These are phyloP conservation scores for Brachionus sp. DNA, from an alignment of 1,140 invertebrate species.

Conservation along the genomic window DNA sequence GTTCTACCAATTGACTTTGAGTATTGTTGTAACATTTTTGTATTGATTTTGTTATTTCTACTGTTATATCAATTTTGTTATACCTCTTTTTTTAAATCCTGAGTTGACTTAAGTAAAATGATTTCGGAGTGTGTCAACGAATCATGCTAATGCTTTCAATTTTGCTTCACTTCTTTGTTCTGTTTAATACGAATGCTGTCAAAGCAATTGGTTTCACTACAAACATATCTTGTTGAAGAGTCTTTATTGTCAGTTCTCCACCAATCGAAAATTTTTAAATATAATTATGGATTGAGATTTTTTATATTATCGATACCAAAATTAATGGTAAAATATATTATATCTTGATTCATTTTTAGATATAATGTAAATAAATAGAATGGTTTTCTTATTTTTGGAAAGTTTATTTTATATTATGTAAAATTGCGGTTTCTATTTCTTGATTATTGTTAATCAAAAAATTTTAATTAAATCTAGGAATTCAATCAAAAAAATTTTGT, in stretches of 20 bases:
- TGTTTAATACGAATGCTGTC: not conserved
- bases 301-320: not conserved
- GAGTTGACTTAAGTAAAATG: no score
- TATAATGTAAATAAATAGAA: not conserved
- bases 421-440: no score
- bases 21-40: not conserved
- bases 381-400: not conserved
- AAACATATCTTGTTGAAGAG: no score
- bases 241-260: no score
- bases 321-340: not conserved
- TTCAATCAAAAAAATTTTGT: no score
- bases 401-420: no score
- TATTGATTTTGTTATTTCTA: not conserved
- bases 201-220: no score
- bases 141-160: no score
- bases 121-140: no score
- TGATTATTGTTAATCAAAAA: no score
- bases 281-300: not conserved
- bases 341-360: not conserved
- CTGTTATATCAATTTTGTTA: no score
- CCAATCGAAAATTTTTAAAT: constrained; percentile 11
- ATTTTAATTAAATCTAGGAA: no score
- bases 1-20: not conserved
- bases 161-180: not conserved
- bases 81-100: constrained; percentile 25